Percentiles rank a stretch among this genome's conserved stretches.
These are phyloP conservation scores for Acanthococcus lagerstroemiae DNA, from an alignment of 2,888 invertebrate genomes.

Conservation along the genomic window DNA sequence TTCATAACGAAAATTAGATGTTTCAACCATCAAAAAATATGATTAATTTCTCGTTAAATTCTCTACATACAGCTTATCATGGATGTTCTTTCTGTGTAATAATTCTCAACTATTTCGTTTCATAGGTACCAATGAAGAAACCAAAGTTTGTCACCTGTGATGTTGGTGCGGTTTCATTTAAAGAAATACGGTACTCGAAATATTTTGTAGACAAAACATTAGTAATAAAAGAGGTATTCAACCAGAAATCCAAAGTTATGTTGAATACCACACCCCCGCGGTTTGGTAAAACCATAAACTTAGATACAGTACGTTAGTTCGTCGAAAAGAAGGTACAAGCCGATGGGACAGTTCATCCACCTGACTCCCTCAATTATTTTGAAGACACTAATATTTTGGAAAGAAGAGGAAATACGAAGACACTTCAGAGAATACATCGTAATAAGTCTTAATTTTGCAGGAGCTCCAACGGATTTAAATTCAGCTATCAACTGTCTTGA, in stretches of 20 bases:
- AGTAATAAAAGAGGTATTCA: neutral
- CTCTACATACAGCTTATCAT: no score
- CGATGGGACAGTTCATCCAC: neutral
- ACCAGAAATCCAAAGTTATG: neutral
- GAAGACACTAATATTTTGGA: neutral
- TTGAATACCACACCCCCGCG: neutral
- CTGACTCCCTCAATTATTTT: neutral
- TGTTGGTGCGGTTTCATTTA: neutral
- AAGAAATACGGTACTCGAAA: neutral
- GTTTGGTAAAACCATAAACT: neutral
- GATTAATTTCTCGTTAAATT: no score
- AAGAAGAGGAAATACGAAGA: neutral
- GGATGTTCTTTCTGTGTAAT: no score
- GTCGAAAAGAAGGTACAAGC: neutral
- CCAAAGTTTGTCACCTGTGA: no score
- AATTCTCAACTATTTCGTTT: no score
- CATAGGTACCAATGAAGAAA: no score
- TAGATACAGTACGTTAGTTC: neutral
- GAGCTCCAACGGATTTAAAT: neutral
- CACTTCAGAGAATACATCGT: neutral
- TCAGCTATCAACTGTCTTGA: neutral
- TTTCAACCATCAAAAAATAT: no score
- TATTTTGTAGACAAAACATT: neutral
- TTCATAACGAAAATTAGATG: no score
- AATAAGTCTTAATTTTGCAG: neutral